Conservation (phyloP, 2,113 vertebrate genomes). For the Apeltes quadracus region DNA sequence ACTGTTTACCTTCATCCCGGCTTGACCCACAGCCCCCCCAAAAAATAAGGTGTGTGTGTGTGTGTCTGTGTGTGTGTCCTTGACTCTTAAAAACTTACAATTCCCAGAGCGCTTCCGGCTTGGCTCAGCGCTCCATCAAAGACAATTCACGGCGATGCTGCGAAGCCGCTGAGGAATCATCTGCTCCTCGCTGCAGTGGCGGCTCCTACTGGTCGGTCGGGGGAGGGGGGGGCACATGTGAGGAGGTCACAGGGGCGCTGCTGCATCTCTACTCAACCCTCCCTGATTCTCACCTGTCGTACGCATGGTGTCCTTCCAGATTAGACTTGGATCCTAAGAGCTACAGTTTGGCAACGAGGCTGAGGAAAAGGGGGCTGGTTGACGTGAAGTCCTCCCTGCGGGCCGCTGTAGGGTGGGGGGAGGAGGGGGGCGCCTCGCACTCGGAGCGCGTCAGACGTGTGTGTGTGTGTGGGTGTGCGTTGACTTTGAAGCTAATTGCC, state of each 20-base stretch:
- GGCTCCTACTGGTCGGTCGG: constrained; percentile 16
- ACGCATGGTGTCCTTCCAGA: not conserved
- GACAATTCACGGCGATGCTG: constrained; percentile 37
- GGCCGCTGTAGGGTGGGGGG: no score
- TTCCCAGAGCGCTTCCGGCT: constrained; percentile 26
- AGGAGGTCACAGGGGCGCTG: not conserved
- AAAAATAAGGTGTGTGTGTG: constrained; percentile 21
- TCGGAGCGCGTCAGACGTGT: not conserved
- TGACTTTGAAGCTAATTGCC: not conserved
- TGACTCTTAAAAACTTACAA: constrained; percentile 34
- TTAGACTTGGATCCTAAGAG: not conserved
- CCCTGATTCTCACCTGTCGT: not conserved
- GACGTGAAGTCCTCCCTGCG: not conserved
- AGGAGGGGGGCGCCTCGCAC: no score
- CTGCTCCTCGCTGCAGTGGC: constrained; percentile 26
- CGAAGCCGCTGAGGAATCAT: constrained; percentile 36
- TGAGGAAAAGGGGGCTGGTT: not conserved
- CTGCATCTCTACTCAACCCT: not conserved
- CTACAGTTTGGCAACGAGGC: not conserved
- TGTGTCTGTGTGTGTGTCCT: constrained; percentile 21
- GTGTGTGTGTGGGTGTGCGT: not conserved
- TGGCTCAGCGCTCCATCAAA: constrained; percentile 37
- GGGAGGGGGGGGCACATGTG: constrained; percentile 18
- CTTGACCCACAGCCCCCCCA: constrained; percentile 36
- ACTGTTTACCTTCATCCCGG: constrained; percentile 49